Percentiles rank a stretch among this genome's conserved stretches.
These are phyloP conservation scores for Hydropsyche betteni DNA, from an alignment of 2,888 invertebrate species.

Conservation along the genomic window DNA sequence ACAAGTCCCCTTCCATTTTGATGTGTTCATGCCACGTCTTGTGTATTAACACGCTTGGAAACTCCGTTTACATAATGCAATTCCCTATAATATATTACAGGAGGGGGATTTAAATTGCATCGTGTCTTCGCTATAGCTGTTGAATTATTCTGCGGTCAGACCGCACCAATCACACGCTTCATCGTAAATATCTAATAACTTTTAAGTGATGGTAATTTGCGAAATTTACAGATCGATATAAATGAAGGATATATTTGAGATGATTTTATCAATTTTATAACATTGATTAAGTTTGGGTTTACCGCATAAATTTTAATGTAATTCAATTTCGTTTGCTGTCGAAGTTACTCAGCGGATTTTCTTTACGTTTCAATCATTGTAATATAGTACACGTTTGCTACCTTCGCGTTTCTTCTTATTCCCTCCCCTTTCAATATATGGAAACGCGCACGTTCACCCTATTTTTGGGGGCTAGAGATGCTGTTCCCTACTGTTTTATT, in stretches of 20 bases:
- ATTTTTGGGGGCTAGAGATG: constrained; percentile 23
- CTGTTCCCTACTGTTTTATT: constrained; percentile 41
- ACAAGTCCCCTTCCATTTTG: too few species aligned
- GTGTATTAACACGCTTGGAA: constrained; percentile 3
- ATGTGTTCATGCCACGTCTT: too few species aligned
- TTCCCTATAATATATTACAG: background rate
- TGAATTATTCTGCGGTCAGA: constrained; percentile 21
- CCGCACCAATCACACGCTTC: constrained; percentile 2
- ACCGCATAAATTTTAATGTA: too few species aligned
- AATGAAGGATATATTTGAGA: too few species aligned
- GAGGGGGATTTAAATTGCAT: constrained; percentile 16
- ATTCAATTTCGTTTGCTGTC: too few species aligned
- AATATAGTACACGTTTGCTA: too few species aligned
- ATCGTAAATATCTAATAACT: constrained; percentile 3
- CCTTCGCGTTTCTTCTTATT: too few species aligned
- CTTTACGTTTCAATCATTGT: too few species aligned
- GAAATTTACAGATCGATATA: too few species aligned
- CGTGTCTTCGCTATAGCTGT: constrained; percentile 7
- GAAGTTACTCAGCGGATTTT: too few species aligned
- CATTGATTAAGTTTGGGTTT: too few species aligned
- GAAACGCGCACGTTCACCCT: constrained; percentile 13
- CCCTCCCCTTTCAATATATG: background rate
- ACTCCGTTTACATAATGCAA: constrained; percentile 15
- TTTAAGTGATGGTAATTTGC: background rate
- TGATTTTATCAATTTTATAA: too few species aligned